Base-by-base conservation (phyloP, 92 coral and sea anemone species). In the Pocillopora grandis region DNA sequence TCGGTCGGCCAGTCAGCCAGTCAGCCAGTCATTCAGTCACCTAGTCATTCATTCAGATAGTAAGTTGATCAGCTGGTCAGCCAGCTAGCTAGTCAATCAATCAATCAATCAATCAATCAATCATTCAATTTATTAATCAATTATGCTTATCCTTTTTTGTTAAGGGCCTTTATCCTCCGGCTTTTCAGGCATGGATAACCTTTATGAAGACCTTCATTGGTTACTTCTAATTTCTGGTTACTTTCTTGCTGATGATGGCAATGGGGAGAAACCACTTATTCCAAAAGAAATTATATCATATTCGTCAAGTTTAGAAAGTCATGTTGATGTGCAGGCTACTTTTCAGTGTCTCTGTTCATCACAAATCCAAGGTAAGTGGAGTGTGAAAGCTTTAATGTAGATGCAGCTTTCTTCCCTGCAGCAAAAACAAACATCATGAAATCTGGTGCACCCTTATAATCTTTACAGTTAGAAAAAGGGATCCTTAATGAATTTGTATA, bases 191-290 rank as follows among this genome's bases (percentile, higher is more conserved):
- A 76, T 92, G 71, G 99, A 96, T 65, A 94, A 89, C 76, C 88
- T 96, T 20, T 96, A 88, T 79, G 99, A 96, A 73, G 99, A 96
- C 76, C 94, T 96, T 1, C 99, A 96, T 75, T 96, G 99, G 99
- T 83, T 96, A 49, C 74, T 96, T 62, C 80, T 96, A 31, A 91
- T 96, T 65, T 77, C 94, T 77, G 99, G 97, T 36, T 90, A 96
- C 81, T 80, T 96, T 64, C 72, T 94, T 63, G 98, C 98, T 77
- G 99, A 96, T 55, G 95, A 96, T 56, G 91, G 95, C 83, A 89
- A 91, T 0, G 95, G 99, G 0, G 99, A 96, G 81, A 96, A 91
- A 15, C 94, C 98, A 18, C 84, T 96, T 9, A 96, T 96, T 63
- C 99, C 99, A 13, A 89, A 89, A 57, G 94, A 90, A 78, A 85